Percentiles rank a stretch among this genome's conserved stretches.
phyloP scores from a whole-genome alignment of 2,113 vertebrate species.

The Pantherophis guttatus region DNA sequence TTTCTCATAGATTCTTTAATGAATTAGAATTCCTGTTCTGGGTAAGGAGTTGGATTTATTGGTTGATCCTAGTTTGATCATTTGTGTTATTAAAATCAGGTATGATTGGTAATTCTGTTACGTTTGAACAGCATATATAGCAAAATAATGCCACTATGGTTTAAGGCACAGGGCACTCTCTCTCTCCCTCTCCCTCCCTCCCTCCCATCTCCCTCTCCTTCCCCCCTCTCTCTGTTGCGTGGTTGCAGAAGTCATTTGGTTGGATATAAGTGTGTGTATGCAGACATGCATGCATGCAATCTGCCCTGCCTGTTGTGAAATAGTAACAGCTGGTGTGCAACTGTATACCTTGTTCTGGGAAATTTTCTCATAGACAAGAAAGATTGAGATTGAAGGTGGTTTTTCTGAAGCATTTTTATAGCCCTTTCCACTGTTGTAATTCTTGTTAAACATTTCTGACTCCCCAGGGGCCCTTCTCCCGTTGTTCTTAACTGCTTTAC shows the following conservation, averaged over 20 bases:
- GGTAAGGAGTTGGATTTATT: neutral
- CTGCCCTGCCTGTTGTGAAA: slow-evolving; percentile 31
- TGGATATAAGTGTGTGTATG: neutral
- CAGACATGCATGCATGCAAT: neutral
- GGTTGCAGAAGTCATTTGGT: slow-evolving; percentile 25
- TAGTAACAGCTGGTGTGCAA: slow-evolving; percentile 62
- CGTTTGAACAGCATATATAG: neutral
- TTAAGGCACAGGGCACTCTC: neutral
- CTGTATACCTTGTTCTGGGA: slow-evolving; percentile 60
- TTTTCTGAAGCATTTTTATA: neutral
- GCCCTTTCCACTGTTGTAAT: slow-evolving; percentile 26
- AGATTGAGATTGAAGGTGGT: slow-evolving; percentile 25
- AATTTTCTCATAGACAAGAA: slow-evolving; percentile 16
- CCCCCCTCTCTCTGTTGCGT: neutral
- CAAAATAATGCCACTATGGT: neutral
- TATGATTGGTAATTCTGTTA: neutral
- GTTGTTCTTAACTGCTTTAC: neutral
- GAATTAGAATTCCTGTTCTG: neutral
- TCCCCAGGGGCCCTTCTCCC: neutral
- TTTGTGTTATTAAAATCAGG: neutral
- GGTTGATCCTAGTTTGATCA: neutral
- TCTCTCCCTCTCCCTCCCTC: too few species aligned
- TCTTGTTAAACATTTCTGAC: slow-evolving; percentile 49
- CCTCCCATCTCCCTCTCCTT: fast-evolving
- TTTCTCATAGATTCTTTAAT: neutral